These are phyloP conservation scores for Abrostola tripartita DNA, from an alignment of 2,888 invertebrate species.

Conservation along the genomic window DNA sequence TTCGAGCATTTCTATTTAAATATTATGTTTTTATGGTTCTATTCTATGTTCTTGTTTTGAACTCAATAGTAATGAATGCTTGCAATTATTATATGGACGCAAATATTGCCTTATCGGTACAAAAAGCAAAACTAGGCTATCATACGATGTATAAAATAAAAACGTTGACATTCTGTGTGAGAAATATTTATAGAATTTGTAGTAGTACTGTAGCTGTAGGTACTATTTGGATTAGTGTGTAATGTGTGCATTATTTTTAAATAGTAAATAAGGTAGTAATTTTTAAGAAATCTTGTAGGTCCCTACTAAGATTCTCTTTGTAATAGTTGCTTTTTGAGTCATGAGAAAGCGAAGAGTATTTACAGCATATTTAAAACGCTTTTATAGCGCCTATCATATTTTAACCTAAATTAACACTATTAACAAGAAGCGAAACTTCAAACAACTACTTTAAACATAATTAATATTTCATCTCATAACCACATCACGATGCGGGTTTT, in stretches of 20 bases:
- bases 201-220: too few species aligned
- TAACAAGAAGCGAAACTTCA: constrained; percentile 43
- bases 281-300: too few species aligned
- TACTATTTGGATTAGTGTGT: too few species aligned
- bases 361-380: constrained; percentile 2
- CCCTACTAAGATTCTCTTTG: too few species aligned
- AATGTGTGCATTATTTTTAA: too few species aligned
- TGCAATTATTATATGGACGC: too few species aligned
- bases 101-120: too few species aligned
- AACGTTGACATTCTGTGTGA: too few species aligned
- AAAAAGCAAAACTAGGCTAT: too few species aligned
- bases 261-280: too few species aligned
- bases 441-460: constrained; percentile 41
- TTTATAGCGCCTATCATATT: constrained; percentile 1
- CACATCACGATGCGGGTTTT: constrained; percentile 50
- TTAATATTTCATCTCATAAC: constrained; percentile 49
- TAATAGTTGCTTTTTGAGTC: too few species aligned
- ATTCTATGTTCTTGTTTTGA: neutral
- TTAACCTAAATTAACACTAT: neutral
- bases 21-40: neutral
- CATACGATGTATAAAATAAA: too few species aligned
- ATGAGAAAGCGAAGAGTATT: neutral
- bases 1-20: constrained; percentile 8
- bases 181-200: neutral
- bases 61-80: neutral